These are phyloP conservation scores for Tethea ocularis DNA, from an alignment of 2,888 invertebrate species.

Conservation along the genomic window DNA sequence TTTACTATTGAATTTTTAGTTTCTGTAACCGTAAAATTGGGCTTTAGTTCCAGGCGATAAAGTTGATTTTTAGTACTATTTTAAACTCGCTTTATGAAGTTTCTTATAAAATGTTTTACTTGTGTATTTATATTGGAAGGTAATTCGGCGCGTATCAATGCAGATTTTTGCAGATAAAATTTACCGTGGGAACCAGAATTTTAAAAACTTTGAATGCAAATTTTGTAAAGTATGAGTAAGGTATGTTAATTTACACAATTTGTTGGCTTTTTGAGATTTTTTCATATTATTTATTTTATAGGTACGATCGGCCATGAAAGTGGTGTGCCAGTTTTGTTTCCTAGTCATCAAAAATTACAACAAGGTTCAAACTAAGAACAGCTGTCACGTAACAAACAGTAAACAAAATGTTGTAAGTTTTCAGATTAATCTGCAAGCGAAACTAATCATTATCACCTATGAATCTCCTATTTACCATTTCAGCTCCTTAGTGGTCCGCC, in stretches of 20 bases:
- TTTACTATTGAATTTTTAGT: conserved; percentile 20
- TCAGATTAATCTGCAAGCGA: too few species aligned
- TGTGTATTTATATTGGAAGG: conserved; percentile 33
- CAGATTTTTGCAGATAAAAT: conserved; percentile 13
- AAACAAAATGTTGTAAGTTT: too few species aligned
- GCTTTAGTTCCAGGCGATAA: conserved; percentile 25
- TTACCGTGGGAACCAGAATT: not conserved
- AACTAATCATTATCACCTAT: too few species aligned
- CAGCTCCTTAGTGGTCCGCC: too few species aligned
- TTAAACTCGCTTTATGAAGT: conserved; percentile 20
- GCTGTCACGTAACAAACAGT: too few species aligned
- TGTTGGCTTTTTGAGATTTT: too few species aligned
- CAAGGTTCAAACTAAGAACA: too few species aligned
- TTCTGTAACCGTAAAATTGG: conserved; percentile 13
- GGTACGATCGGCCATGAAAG: too few species aligned
- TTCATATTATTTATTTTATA: too few species aligned
- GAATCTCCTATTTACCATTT: too few species aligned
- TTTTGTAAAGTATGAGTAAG: not conserved
- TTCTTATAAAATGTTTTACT: conserved; percentile 12
- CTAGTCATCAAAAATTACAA: too few species aligned
- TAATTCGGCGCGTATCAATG: conserved; percentile 30
- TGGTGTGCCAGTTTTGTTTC: too few species aligned
- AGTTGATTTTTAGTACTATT: conserved; percentile 23
- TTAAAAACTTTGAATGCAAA: not conserved
- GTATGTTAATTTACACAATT: not conserved